Evolutionary conservation across 2,113 vertebrate species (phyloP), one percentile per base, ranked within the genome.

Genomic region (Rafetus swinhoei): DNA sequence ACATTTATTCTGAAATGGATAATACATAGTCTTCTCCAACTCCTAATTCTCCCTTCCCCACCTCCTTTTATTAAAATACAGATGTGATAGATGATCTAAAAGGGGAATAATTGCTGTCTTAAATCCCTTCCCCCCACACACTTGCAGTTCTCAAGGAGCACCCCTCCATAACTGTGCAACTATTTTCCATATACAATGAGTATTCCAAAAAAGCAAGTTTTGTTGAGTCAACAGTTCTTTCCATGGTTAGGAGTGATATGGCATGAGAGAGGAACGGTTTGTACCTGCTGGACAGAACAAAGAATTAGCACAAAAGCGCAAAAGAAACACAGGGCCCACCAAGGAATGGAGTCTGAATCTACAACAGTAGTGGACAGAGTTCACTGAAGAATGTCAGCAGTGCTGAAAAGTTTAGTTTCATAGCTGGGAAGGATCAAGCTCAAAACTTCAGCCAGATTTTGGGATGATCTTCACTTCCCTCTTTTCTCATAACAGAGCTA

Each of bases 1-100:
- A 98, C 2, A 57, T 98, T 98, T 98, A 98, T 98, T 98, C 97
- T 97, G 98, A 98, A 98, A 98, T 92, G 95, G 91, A 1, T 95
- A 97, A 97, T 95, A 98, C 94, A 97, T 59, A 95, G 95, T 93
- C 55, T 95, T 96, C 87, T 96, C 93, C 88, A 79, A 86, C 15
- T 80, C 91, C 53, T 89, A 87, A 25, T 80, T 76, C 82, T 92
- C 57, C 77, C n/a, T 60, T 72, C 5, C 85, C 79, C 52, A 76
- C 90, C 90, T 81, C 79, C 25, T 18, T 2, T 35, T 85, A 95
- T 53, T 89, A 95, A 97, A 97, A 96, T 93, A 94, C 79, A 87
- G 13, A 72, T 94, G 86, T 81, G 88, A 91, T 89, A 94, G 88
- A 60, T 85, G 93, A 82, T 79, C 87, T 91, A 93, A 89, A 97